phyloP scores from a whole-genome alignment of 2,113 vertebrate genomes.

The Carollia perspicillata region DNA sequence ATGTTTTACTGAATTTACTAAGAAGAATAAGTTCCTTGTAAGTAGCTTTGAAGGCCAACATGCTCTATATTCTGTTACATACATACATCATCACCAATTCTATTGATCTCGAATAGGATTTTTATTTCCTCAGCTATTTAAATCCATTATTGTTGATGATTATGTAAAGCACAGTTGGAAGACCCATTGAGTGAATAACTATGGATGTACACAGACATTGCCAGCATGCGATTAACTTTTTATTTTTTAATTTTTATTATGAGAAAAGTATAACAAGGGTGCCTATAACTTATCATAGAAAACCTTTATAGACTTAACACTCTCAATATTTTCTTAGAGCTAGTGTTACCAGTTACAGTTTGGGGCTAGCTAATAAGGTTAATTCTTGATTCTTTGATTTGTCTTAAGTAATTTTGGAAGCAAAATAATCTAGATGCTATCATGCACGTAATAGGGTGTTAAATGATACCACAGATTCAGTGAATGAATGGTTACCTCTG shows the following conservation, averaged over 20 bases:
- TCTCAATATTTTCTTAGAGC: not conserved
- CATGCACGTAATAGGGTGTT: not conserved
- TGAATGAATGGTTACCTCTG: not conserved
- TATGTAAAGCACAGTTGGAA: slow-evolving; percentile 61
- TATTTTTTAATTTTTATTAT: not conserved
- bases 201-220: not conserved
- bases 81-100: slow-evolving; percentile 58
- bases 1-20: slow-evolving; percentile 43
- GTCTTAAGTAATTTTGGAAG: not conserved
- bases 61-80: slow-evolving; percentile 53
- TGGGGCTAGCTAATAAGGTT: not conserved
- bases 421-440: not conserved
- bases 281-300: not conserved
- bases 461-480: not conserved
- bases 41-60: slow-evolving; percentile 48
- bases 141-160: slow-evolving; percentile 74
- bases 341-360: not conserved
- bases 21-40: slow-evolving; percentile 43
- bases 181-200: slow-evolving; percentile 29
- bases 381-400: not conserved
- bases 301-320: not conserved
- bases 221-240: not conserved
- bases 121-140: slow-evolving; percentile 72
- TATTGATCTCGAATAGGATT: slow-evolving; percentile 74
- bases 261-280: not conserved